Conservation (phyloP, 1,140 invertebrate genomes). For the Coenobita brevimanus region DNA sequence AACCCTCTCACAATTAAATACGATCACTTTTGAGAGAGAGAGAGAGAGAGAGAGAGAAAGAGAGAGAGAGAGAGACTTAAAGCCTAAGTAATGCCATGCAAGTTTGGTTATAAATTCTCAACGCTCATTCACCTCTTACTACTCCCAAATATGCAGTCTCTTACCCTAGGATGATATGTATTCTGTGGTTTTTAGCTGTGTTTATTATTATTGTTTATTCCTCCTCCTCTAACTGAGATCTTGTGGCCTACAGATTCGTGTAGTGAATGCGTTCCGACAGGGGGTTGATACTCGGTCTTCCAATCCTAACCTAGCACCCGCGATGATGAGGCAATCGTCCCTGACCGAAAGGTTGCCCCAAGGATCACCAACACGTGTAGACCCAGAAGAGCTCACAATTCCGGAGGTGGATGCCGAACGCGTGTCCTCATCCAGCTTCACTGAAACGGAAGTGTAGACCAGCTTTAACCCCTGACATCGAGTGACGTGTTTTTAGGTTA, state of each 20-base stretch:
- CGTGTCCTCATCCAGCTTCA: constrained; percentile 92
- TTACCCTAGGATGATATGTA: constrained; percentile 61
- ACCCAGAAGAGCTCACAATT: constrained; percentile 83
- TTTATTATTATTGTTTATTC: constrained; percentile 30
- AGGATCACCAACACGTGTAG: constrained; percentile 89
- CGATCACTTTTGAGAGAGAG: constrained; percentile 46
- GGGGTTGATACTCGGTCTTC: constrained; percentile 96
- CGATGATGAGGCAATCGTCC: constrained; percentile 92
- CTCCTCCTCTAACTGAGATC: constrained; percentile 28
- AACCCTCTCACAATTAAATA: constrained; percentile 64
- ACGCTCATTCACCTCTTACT: constrained; percentile 57
- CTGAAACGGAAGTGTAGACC: constrained; percentile 90
- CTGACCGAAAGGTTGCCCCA: constrained; percentile 89
- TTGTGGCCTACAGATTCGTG: constrained; percentile 88
- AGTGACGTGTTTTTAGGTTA: no score
- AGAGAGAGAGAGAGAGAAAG: no score
- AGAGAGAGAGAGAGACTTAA: no score
- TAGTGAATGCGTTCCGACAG: constrained; percentile 99
- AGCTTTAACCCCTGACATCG: no score
- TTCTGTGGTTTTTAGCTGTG: constrained; percentile 62
- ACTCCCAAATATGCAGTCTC: constrained; percentile 49
- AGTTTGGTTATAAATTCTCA: constrained; percentile 31
- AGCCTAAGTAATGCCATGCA: no score
- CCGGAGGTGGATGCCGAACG: constrained; percentile 92
- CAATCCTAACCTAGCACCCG: constrained; percentile 90